Base-by-base conservation (phyloP, 2,888 invertebrate genomes). In the Uloborus plumipes region DNA sequence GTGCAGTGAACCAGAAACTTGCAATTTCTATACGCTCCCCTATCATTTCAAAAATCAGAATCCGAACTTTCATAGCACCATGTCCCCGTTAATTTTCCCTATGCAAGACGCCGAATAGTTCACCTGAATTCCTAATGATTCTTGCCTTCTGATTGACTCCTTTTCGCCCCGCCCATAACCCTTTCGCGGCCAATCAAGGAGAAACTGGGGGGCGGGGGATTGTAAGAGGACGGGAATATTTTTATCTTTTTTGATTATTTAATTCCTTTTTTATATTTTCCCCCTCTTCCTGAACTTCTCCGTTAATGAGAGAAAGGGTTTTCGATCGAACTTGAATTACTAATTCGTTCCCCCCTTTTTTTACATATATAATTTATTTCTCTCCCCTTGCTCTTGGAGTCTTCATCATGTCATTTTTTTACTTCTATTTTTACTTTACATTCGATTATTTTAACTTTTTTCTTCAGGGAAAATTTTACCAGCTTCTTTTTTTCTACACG, bases 51-150 rank as follows among this genome's bases (percentile, higher is more conserved):
- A 80, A 39, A 80, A 80, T 80, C 79, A 80, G 61, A 80, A 73
- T 80, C 79, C 66, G 73, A 80, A 73, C 79, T 73, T 64, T 73
- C 69, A 61, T 80, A 67, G 79, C 79, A 73, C 79, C 67, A 61
- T 80, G 79, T 80, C 73, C 66, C 79, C 79, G 73, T 73, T 80
- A 73, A 80, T 73, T 80, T 80, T 80, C 69, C 67, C 73, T 71
- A 73, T 73, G 66, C 73, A 80, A 67, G 71, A 73, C 79, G 73
- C 55, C 67, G 73, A 80, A 80, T 69, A 80, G 79, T 82, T 82
- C 75, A 82, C 82, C 82, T 82, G 82, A 65, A 82, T 82, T 82
- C 76, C 76, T 82, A 82, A 82, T 82, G 82, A 82, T 74, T 82
- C 76, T 82, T 75, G 76, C 76, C 66, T 75, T 71, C 82, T 82